Conservation (phyloP, 2,888 invertebrate species). For the Scaptomyza polygonia region DNA sequence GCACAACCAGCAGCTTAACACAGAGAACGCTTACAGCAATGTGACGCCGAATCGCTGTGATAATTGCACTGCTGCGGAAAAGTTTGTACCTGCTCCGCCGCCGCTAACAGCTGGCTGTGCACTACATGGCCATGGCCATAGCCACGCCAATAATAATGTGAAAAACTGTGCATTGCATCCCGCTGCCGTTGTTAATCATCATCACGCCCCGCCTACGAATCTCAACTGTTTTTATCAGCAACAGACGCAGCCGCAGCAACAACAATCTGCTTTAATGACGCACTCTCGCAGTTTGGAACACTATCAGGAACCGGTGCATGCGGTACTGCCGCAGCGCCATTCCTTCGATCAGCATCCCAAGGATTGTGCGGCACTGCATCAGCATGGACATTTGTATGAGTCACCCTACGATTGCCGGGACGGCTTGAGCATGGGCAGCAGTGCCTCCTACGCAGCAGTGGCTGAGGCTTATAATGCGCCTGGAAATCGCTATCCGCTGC, state of each 20-base stretch:
- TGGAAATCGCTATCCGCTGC: slow-evolving; percentile 84
- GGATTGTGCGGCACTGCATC: slow-evolving; percentile 53
- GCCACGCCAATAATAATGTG: slow-evolving; percentile 5
- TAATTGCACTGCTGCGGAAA: slow-evolving; percentile 46
- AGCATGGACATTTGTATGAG: slow-evolving; percentile 76
- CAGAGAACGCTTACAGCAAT: slow-evolving; percentile 71
- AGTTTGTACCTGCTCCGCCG: slow-evolving; percentile 26
- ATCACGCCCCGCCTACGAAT: slow-evolving; percentile 52
- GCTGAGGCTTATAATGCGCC: slow-evolving; percentile 83
- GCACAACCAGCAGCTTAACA: slow-evolving; percentile 58
- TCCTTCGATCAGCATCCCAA: slow-evolving; percentile 84
- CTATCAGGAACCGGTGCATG: slow-evolving; percentile 79
- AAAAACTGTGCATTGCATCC: slow-evolving; percentile 59
- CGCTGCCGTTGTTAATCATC: slow-evolving; percentile 5
- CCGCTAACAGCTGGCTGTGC: slow-evolving; percentile 45
- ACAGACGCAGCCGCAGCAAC: slow-evolving; percentile 48
- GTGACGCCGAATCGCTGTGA: slow-evolving; percentile 50
- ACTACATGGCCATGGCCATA: slow-evolving; percentile 49
- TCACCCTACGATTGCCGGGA: slow-evolving; percentile 83
- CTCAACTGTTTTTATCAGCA: slow-evolving; percentile 60
- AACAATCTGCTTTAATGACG: slow-evolving; percentile 72
- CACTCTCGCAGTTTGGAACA: slow-evolving; percentile 84
- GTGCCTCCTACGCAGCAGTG: slow-evolving; percentile 79
- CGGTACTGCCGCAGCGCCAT: slow-evolving; percentile 81
- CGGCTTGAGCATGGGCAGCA: slow-evolving; percentile 76